Conservation (phyloP, 1,140 invertebrate genomes). For the Macrocentrus cingulum region DNA sequence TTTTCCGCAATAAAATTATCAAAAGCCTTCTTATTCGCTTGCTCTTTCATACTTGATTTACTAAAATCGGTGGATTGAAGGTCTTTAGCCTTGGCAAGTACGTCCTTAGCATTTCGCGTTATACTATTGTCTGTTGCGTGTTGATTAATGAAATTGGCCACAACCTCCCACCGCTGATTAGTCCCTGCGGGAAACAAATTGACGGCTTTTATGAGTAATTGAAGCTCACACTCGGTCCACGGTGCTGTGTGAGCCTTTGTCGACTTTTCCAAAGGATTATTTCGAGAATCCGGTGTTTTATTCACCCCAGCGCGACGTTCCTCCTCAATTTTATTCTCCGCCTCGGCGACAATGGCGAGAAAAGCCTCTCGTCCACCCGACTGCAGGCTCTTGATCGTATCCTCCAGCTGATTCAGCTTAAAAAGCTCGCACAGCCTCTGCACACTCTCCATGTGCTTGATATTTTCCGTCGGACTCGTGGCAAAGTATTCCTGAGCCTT, state of each 20-base stretch:
- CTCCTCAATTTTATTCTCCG: conserved; percentile 74
- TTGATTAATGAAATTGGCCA: conserved; percentile 94
- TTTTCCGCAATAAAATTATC: conserved; percentile 88
- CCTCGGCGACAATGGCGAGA: conserved; percentile 67
- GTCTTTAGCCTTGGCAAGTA: conserved; percentile 93
- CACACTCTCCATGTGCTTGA: conserved; percentile 83
- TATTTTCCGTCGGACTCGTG: conserved; percentile 69
- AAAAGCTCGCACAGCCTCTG: conserved; percentile 88
- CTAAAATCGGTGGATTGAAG: conserved; percentile 88
- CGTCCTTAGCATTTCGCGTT: conserved; percentile 79
- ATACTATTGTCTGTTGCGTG: conserved; percentile 65
- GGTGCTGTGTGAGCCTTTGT: conserved; percentile 57
- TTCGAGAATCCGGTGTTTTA: conserved; percentile 40
- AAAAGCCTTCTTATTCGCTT: conserved; percentile 89
- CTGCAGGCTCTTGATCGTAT: conserved; percentile 73
- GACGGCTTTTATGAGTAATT: conserved; percentile 91
- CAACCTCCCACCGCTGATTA: conserved; percentile 93
- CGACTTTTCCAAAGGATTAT: conserved; percentile 42
- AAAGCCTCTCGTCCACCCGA: conserved; percentile 68
- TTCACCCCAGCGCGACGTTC: conserved; percentile 66
- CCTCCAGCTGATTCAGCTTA: conserved; percentile 71
- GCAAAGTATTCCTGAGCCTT: conserved; percentile 89
- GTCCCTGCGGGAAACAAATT: conserved; percentile 97
- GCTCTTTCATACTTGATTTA: conserved; percentile 79
- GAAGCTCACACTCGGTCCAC: conserved; percentile 83